A percentile compares a stretch with the other conserved stretches of the same genome.
Conservation (phyloP, 2,113 vertebrate genomes). For the Saimiri boliviensis region DNA sequence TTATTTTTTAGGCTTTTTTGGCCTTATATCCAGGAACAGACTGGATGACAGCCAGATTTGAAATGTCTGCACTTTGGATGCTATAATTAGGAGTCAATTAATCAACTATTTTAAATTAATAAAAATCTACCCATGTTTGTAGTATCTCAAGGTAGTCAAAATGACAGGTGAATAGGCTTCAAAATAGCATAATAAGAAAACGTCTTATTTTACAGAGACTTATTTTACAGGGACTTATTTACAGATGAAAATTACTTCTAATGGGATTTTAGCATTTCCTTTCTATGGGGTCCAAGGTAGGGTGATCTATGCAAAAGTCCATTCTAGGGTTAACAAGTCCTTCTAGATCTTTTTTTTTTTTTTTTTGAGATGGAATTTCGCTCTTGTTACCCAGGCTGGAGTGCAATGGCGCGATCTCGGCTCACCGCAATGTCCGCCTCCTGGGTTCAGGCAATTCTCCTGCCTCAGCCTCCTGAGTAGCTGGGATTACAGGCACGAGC, state of each 20-base stretch:
- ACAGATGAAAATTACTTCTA: background rate
- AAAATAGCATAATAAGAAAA: background rate
- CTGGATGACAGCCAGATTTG: background rate
- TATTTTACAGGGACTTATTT: background rate
- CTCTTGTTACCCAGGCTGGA: no score
- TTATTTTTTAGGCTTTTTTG: background rate
- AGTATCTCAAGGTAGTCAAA: background rate
- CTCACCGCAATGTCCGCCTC: no score
- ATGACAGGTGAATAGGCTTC: conserved; percentile 8
- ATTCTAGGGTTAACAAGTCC: background rate
- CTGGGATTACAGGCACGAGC: no score
- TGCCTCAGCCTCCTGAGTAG: no score
- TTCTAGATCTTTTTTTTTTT: background rate
- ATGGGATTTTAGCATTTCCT: background rate
- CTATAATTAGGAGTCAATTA: background rate
- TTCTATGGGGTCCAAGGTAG: background rate
- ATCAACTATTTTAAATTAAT: conserved; percentile 9
- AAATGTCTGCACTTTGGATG: background rate
- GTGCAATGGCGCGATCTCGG: no score
- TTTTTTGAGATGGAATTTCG: no score
- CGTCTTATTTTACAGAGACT: no score
- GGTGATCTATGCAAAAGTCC: background rate
- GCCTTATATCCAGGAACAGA: background rate
- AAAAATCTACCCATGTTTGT: background rate
- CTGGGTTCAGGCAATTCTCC: no score